These are phyloP conservation scores for Xanthostigma xanthostigma DNA, from an alignment of 2,888 invertebrate genomes.

Conservation along the genomic window DNA sequence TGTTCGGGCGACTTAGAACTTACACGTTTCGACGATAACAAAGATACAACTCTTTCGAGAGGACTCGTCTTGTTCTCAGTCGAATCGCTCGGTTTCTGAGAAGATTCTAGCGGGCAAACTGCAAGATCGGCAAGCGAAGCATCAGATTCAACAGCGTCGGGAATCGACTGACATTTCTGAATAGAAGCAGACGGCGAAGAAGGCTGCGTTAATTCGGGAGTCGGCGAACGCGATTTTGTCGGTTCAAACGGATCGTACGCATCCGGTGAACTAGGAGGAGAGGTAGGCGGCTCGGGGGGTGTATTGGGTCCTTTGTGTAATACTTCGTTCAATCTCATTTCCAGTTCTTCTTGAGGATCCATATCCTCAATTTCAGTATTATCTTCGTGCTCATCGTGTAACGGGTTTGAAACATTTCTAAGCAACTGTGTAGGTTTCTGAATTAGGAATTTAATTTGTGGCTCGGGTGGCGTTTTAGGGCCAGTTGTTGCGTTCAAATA, in stretches of 20 bases:
- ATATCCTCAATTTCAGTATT: constrained; percentile 23
- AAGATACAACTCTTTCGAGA: constrained; percentile 41
- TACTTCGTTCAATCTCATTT: constrained; percentile 14
- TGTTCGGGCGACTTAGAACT: constrained; percentile 6
- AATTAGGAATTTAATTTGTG: constrained; percentile 44
- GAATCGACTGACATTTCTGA: constrained; percentile 1
- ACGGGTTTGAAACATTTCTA: constrained; percentile 40
- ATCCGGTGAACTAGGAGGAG: constrained; percentile 59
- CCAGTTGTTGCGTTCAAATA: constrained; percentile 33
- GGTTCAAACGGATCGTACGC: constrained; percentile 88
- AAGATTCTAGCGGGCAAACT: constrained; percentile 27
- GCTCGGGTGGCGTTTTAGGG: constrained; percentile 63
- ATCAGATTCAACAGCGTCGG: constrained; percentile 6
- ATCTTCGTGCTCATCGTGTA: constrained; percentile 40
- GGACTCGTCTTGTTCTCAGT: constrained; percentile 36
- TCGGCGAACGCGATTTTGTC: constrained; percentile 61
- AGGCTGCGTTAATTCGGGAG: constrained; percentile 30
- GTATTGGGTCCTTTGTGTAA: constrained; percentile 55
- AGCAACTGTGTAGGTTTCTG: constrained; percentile 33
- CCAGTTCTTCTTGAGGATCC: constrained; percentile 16
- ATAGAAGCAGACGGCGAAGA: constrained; percentile 2
- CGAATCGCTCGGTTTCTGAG: constrained; percentile 35
- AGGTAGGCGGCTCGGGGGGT: constrained; percentile 50
- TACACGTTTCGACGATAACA: constrained; percentile 31
- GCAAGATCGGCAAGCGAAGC: constrained; percentile 9